A percentile compares a stretch with the other conserved stretches of the same genome.
phyloP scores from a whole-genome alignment of 2,888 invertebrate species.

The Agonopterix heracliana region DNA sequence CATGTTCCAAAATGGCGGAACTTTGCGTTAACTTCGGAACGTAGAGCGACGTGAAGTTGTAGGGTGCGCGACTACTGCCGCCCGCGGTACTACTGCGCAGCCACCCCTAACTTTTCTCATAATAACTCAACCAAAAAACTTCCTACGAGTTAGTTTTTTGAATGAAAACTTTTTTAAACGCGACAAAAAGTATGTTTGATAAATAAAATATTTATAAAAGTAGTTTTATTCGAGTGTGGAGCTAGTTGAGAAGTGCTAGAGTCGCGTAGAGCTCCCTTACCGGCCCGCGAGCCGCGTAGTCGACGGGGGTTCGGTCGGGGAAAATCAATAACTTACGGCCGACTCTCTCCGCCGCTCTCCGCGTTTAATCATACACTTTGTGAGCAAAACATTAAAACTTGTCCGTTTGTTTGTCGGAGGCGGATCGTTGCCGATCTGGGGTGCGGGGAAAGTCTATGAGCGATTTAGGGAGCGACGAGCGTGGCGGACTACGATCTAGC shows the following conservation, averaged over 20 bases:
- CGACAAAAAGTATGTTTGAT: slow-evolving; percentile 37
- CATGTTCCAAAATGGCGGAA: slow-evolving; percentile 78
- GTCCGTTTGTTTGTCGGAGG: slow-evolving; percentile 74
- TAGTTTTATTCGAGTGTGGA: slow-evolving; percentile 37
- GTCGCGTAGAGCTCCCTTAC: slow-evolving; percentile 42
- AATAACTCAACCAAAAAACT: slow-evolving; percentile 54
- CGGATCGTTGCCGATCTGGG: slow-evolving; percentile 47
- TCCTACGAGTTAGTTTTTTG: slow-evolving; percentile 35
- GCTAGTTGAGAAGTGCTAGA: slow-evolving; percentile 45
- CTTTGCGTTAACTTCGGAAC: slow-evolving; percentile 77
- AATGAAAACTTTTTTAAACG: slow-evolving; percentile 33
- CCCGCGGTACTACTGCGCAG: slow-evolving; percentile 55
- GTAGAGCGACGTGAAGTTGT: slow-evolving; percentile 75
- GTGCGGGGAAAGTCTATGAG: slow-evolving; percentile 33
- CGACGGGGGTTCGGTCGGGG: slow-evolving; percentile 70
- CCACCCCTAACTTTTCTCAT: slow-evolving; percentile 64
- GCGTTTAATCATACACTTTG: slow-evolving; percentile 77
- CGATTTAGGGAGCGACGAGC: slow-evolving; percentile 34
- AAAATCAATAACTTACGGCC: slow-evolving; percentile 78
- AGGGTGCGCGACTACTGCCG: slow-evolving; percentile 65
- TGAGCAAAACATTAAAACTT: slow-evolving; percentile 77
- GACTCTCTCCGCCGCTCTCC: slow-evolving; percentile 74
- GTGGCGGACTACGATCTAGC: slow-evolving; percentile 34
- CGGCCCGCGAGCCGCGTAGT: slow-evolving; percentile 61
- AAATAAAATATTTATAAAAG: slow-evolving; percentile 28